These are phyloP conservation scores for Glaucidium brasilianum DNA, from an alignment of 2,113 vertebrate species.

Conservation along the genomic window DNA sequence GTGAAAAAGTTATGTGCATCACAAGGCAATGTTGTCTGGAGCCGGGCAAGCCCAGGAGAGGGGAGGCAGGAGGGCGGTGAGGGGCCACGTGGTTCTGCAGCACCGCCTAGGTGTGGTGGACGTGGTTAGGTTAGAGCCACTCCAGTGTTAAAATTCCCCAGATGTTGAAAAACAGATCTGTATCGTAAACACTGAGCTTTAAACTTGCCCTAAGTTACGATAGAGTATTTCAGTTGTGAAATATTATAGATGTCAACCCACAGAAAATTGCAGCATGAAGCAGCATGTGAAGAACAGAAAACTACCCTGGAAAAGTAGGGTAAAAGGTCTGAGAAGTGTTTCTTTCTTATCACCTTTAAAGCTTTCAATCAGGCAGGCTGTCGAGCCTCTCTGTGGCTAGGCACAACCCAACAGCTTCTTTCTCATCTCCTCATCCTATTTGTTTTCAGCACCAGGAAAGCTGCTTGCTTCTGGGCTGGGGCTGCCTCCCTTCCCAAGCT, in stretches of 20 bases:
- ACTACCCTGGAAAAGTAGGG: not conserved
- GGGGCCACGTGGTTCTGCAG: not conserved
- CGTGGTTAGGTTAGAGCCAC: not conserved
- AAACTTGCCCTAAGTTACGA: not conserved
- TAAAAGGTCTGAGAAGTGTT: not conserved
- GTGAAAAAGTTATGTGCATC: conserved; percentile 40
- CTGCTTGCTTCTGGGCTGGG: not conserved
- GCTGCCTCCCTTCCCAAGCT: not conserved
- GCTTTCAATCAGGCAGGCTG: not conserved
- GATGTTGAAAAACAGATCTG: not conserved
- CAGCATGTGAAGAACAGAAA: not conserved
- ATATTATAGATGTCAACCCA: not conserved
- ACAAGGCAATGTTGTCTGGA: conserved; percentile 10
- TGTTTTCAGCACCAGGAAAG: not conserved
- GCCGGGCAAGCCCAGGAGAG: not conserved
- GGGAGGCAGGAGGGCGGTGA: not conserved
- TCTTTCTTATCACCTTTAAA: not conserved
- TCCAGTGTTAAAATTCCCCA: not conserved
- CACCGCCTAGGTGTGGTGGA: not conserved
- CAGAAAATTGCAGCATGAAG: not conserved
- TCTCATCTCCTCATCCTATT: not conserved
- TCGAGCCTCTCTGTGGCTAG: not conserved
- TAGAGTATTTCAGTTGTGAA: not conserved
- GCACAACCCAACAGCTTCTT: not conserved
- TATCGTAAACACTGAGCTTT: not conserved